phyloP scores from a whole-genome alignment of 2,797 vertebrate genomes.

The Cetoscarus ocellatus region DNA sequence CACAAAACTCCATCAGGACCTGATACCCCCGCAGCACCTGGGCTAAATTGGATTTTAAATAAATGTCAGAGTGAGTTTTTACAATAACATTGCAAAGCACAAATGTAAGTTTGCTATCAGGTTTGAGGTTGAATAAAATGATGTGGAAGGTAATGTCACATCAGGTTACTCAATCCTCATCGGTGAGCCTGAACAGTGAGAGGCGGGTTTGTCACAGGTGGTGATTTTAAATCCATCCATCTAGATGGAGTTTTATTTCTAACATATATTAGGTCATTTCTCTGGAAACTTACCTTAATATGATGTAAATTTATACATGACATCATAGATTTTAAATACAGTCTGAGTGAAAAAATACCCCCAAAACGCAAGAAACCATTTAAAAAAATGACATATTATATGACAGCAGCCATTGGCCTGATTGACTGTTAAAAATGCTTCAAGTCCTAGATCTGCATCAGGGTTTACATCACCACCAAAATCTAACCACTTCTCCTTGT shows the following conservation, averaged over 20 bases:
- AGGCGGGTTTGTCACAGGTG: constrained; percentile 23
- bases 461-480: no score
- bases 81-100: constrained; percentile 66
- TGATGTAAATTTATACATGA: no score
- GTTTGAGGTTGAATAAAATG: constrained; percentile 46
- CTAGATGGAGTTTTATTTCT: neutral
- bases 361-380: no score
- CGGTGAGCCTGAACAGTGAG: constrained; percentile 13
- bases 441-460: no score
- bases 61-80: constrained; percentile 84
- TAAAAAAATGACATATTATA: no score
- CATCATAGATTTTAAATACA: no score
- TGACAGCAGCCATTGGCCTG: no score
- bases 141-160: constrained; percentile 56
- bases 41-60: constrained; percentile 87
- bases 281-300: neutral
- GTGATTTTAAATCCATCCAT: constrained; percentile 7
- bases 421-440: no score
- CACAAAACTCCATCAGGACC: constrained; percentile 82
- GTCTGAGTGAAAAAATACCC: no score
- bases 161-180: constrained; percentile 26
- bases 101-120: constrained; percentile 55
- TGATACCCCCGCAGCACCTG: constrained; percentile 82
- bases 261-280: neutral
- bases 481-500: no score